Percentiles rank a stretch among this genome's conserved stretches.
Conservation (phyloP, 1,140 invertebrate genomes). For the Diorhabda elongata region DNA sequence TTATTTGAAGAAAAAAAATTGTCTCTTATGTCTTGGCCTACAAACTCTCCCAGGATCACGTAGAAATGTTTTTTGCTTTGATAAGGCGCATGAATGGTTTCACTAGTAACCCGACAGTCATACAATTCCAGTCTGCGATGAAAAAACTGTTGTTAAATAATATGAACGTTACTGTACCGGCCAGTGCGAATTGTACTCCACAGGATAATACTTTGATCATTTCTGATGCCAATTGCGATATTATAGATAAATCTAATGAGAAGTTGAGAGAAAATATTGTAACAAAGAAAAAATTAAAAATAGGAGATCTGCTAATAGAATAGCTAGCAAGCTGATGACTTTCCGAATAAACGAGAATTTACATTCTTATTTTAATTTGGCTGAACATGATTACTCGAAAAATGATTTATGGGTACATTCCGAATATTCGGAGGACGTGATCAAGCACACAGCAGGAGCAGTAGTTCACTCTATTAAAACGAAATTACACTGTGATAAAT, state of each 20-base stretch:
- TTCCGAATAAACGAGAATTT: neutral
- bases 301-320: neutral
- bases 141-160: neutral
- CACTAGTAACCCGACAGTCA: neutral
- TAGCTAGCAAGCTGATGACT: neutral
- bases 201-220: neutral
- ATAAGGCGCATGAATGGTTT: neutral
- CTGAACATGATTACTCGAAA: neutral
- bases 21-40: neutral
- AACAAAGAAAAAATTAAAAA: neutral
- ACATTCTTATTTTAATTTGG: neutral
- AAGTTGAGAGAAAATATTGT: neutral
- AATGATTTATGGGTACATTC: neutral
- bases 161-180: neutral
- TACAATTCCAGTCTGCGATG: neutral
- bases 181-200: neutral
- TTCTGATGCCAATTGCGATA: neutral
- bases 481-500: neutral
- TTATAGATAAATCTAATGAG: neutral
- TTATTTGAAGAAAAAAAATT: neutral
- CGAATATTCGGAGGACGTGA: neutral
- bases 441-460: neutral
- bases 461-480: neutral
- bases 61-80: neutral
- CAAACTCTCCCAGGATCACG: constrained; percentile 1